These are phyloP conservation scores for Lynx canadensis DNA, from an alignment of 2,113 vertebrate species.

Conservation along the genomic window DNA sequence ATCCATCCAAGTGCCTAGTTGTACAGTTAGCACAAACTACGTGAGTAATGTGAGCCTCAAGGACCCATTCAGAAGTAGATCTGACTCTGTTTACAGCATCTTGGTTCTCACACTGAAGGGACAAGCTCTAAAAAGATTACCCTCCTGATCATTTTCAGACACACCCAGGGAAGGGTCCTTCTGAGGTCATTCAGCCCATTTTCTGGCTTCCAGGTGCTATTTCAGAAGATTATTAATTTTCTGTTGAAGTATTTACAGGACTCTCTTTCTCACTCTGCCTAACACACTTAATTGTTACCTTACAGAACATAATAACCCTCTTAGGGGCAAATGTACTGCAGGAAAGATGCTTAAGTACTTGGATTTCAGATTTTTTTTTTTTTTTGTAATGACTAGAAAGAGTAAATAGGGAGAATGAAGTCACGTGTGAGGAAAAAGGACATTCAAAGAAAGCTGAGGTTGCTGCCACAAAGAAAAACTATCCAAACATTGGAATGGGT, in stretches of 20 bases:
- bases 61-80: background rate
- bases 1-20: accelerated
- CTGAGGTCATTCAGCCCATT: background rate
- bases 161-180: no score
- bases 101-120: background rate
- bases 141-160: background rate
- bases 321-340: background rate
- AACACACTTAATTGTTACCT: background rate
- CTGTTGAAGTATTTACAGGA: background rate
- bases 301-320: constrained; percentile 45
- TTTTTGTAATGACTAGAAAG: background rate
- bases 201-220: background rate
- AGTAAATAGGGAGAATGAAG: constrained; percentile 39
- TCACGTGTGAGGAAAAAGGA: background rate
- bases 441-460: background rate
- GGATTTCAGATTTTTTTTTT: constrained; percentile 32
- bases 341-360: constrained; percentile 50
- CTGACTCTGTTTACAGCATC: accelerated
- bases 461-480: background rate
- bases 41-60: accelerated
- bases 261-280: background rate
- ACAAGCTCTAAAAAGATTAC: background rate
- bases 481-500: background rate
- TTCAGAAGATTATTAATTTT: background rate
- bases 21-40: no score